Percentiles rank a stretch among this genome's conserved stretches.
phyloP scores from a whole-genome alignment of 2,113 vertebrate species.

The Ploceus nigricollis region DNA sequence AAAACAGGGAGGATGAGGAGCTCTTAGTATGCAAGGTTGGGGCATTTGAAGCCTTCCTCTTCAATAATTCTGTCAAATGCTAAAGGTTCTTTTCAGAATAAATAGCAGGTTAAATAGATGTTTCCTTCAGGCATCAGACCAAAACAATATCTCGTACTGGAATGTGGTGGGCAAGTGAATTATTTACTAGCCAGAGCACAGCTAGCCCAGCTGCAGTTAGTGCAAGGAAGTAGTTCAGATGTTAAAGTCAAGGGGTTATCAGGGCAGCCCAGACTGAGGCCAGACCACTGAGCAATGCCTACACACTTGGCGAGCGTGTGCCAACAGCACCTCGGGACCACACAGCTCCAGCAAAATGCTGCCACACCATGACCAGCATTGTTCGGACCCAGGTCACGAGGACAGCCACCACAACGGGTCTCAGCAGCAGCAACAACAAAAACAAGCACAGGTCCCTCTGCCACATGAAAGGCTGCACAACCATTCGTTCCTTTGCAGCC shows the following conservation, averaged over 20 bases:
- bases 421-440: not conserved
- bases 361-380: accelerated
- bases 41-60: not conserved
- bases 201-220: not conserved
- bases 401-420: not conserved
- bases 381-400: accelerated
- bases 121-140: not conserved
- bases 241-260: not conserved
- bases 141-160: not conserved
- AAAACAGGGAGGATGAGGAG: not conserved
- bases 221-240: not conserved
- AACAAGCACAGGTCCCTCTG: not conserved
- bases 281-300: not conserved
- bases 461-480: not conserved
- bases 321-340: accelerated
- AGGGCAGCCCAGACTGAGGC: accelerated
- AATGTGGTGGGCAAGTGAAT: not conserved
- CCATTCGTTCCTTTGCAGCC: not conserved
- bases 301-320: accelerated
- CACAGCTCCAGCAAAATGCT: not conserved
- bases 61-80: not conserved
- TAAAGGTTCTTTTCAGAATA: not conserved
- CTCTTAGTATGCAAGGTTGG: not conserved
- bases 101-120: not conserved
- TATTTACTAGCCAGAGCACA: not conserved